Evolutionary conservation across 2,113 vertebrate genomes (phyloP), one percentile per base, ranked within the genome.

Genomic region (Notothenia coriiceps): DNA sequence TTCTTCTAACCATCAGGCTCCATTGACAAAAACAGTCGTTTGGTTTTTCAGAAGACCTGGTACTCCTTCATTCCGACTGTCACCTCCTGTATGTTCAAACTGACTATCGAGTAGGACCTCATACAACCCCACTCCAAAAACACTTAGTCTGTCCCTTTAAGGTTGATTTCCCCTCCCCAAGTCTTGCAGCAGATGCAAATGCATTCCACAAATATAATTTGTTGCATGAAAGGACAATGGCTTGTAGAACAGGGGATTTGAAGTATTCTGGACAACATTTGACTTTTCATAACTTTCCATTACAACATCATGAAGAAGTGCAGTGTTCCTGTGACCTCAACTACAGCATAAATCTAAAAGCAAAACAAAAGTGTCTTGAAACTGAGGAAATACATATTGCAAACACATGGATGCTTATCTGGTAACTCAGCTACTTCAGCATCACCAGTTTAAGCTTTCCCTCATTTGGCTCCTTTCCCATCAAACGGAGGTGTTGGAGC

Each of bases 271-370:
- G 74, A 61, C 67, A 79, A 72, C 3, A 91, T 80, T 47, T 20
- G 70, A 79, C 82, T 85, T 86, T 29, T 70, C 33, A 79, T 61
- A 79, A 87, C 29, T 90, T 92, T 92, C 83, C 89, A 91, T 90
- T 87, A 86, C 82, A 43, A 49, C 82, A 88, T 68, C 11, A 22
- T 51, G 51, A 70, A 80, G 64, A 74, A 70, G 35, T 72, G 76
- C 54, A 59, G 59, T 3, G 8, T 47, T 82, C 47, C 56, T 82
- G 59, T 70, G 75, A 62, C 25, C 76, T 75, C 55, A 65, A 44
- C 18, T 71, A 79, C 62, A 83, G 76, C 62, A 75, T 29, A 40
- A 83, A 74, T 79, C 67, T 11, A 11, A 40, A 73, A 47, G 72
- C 14, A 29, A 72, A 88, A 88, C 62, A 67, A 86, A 85, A 77